Evolutionary conservation across 1,140 invertebrate species (phyloP).

Genomic region (Drosophila nigromelanica): DNA sequence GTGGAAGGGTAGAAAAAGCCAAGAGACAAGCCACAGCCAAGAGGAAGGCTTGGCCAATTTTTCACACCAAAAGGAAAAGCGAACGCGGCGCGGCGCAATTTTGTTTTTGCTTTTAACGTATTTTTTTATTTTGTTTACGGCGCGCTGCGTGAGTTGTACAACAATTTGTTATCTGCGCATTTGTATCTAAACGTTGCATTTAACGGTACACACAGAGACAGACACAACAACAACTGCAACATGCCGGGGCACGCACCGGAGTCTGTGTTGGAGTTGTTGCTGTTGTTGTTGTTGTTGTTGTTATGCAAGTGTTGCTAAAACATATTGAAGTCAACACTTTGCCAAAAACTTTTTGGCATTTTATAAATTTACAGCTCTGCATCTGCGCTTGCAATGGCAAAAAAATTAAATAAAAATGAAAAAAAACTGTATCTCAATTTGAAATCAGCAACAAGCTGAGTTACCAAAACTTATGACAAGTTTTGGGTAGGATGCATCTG

Average conservation of each 20-base stretch:
- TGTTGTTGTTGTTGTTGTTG: conserved; percentile 32
- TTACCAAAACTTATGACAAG: conserved; percentile 39
- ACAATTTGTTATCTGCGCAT: conserved; percentile 73
- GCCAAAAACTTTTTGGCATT: conserved; percentile 56
- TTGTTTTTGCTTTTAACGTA: conserved; percentile 44
- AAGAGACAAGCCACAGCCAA: conserved; percentile 21
- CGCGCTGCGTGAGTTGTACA: conserved; percentile 58
- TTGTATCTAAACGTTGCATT: conserved; percentile 76
- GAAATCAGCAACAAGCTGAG: conserved; percentile 21
- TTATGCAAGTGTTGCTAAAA: conserved; percentile 70
- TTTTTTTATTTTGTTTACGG: conserved; percentile 3
- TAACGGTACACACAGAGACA: conserved; percentile 59
- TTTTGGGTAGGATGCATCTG: conserved; percentile 18
- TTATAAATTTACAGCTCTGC: conserved; percentile 26
- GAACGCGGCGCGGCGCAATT: conserved; percentile 28
- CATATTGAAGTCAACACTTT: conserved; percentile 61
- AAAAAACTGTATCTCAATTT: conserved; percentile 41
- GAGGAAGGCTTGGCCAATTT: conserved; percentile 57
- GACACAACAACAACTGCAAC: too few species aligned
- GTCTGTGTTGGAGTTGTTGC: conserved; percentile 11
- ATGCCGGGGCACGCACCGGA: conserved; percentile 48
- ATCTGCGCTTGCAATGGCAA: conserved; percentile 27
- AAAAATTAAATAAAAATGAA: conserved; percentile 24
- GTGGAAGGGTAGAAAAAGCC: conserved; percentile 2
- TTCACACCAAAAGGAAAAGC: conserved; percentile 55